Conservation (phyloP, 2,888 invertebrate species). For the Amblyteles armatorius region DNA sequence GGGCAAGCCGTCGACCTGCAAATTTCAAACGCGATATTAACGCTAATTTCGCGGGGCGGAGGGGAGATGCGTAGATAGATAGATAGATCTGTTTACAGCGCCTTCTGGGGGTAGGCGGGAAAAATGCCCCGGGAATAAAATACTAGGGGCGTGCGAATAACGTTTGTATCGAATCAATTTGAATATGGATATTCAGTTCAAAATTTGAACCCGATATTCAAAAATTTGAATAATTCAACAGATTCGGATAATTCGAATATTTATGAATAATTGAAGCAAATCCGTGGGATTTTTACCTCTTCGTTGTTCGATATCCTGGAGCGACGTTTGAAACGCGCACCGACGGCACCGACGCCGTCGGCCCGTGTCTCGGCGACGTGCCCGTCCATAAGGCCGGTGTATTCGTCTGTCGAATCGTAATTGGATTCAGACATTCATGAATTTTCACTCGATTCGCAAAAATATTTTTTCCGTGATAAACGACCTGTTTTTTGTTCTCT, state of each 20-base stretch:
- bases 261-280: too few species aligned
- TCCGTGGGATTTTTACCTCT: constrained; percentile 80
- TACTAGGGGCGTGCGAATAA: too few species aligned
- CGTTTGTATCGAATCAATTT: too few species aligned
- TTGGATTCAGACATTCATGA: constrained; percentile 86
- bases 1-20: constrained; percentile 82
- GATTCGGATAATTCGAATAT: too few species aligned
- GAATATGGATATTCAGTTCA: too few species aligned
- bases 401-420: constrained; percentile 89
- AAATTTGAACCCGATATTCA: too few species aligned
- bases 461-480: background rate
- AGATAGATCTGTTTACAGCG: too few species aligned
- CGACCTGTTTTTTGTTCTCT: background rate
- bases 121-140: too few species aligned
- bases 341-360: constrained; percentile 85
- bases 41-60: too few species aligned
- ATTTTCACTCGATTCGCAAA: constrained; percentile 49
- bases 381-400: constrained; percentile 94
- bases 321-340: constrained; percentile 87
- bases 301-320: constrained; percentile 84
- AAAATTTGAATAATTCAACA: too few species aligned
- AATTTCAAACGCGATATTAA: background rate
- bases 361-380: constrained; percentile 90
- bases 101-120: too few species aligned
- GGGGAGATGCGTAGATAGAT: too few species aligned